Evolutionary conservation across 2,113 vertebrate genomes (phyloP).

Genomic region (Ptilonorhynchus violaceus): DNA sequence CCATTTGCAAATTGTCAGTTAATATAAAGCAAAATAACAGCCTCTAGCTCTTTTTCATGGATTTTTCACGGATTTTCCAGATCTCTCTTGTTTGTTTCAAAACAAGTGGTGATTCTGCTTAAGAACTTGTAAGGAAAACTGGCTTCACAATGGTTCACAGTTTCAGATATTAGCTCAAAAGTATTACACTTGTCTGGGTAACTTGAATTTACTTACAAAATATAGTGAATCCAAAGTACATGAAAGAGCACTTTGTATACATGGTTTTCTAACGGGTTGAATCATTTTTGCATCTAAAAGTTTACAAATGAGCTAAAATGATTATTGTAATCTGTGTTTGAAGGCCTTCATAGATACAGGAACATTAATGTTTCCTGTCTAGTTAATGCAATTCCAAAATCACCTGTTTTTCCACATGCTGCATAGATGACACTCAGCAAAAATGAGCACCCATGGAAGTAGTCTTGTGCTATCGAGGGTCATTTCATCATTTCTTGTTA

Average conservation of each 20-base stretch:
- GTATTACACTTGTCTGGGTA: not conserved
- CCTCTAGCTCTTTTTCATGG: not conserved
- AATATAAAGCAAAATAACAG: conserved; percentile 17
- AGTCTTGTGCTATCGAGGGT: not conserved
- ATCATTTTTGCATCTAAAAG: not conserved
- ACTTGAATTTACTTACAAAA: not conserved
- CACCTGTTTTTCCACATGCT: not conserved
- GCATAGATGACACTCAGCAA: not conserved
- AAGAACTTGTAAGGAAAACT: not conserved
- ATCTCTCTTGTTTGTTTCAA: not conserved
- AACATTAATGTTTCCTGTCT: not conserved
- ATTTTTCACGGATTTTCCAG: not conserved
- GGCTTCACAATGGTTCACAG: not conserved
- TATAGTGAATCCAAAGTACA: not conserved
- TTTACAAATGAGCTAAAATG: not conserved
- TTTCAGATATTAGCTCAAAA: not conserved
- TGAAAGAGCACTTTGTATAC: not conserved
- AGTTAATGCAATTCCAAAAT: not conserved
- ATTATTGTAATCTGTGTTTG: not conserved
- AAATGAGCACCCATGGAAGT: not conserved
- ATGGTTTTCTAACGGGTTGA: not conserved
- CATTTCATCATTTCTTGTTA: not conserved
- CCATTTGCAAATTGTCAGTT: conserved; percentile 37
- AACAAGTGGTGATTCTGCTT: not conserved
- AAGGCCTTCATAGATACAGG: not conserved